A percentile compares a stretch with the other conserved stretches of the same genome.
Conservation (phyloP, 2,797 vertebrate species). For the Micrastur ruficollis region DNA sequence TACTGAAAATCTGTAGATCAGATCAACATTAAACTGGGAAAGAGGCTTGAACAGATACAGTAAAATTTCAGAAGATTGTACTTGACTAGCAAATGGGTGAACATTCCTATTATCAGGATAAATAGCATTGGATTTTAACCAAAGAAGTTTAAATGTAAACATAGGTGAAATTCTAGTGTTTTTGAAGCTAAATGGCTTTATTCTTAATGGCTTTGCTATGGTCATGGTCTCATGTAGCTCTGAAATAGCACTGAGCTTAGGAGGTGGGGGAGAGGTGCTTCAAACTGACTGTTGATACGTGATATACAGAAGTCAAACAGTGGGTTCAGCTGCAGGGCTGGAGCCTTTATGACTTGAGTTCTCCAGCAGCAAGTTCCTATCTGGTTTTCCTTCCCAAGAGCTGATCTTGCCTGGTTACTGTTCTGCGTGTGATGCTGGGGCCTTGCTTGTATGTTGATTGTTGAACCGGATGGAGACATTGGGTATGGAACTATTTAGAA, state of each 20-base stretch:
- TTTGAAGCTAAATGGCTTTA: not conserved
- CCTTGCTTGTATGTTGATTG: not conserved
- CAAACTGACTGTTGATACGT: not conserved
- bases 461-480: not conserved
- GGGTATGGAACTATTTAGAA: not conserved
- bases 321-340: not conserved
- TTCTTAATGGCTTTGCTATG: not conserved
- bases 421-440: not conserved
- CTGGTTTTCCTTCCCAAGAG: not conserved
- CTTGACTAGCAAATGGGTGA: not conserved
- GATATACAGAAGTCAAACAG: not conserved
- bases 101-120: not conserved
- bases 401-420: rapidly evolving
- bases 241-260: not conserved
- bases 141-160: not conserved
- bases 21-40: not conserved
- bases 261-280: not conserved
- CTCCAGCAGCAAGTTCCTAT: not conserved
- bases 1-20: not conserved
- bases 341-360: not conserved
- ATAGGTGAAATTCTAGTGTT: not conserved
- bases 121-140: not conserved
- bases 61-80: not conserved
- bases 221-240: not conserved
- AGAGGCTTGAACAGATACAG: not conserved